phyloP scores from a whole-genome alignment of 2,797 vertebrate species.

The Epinephelus malabaricus region DNA sequence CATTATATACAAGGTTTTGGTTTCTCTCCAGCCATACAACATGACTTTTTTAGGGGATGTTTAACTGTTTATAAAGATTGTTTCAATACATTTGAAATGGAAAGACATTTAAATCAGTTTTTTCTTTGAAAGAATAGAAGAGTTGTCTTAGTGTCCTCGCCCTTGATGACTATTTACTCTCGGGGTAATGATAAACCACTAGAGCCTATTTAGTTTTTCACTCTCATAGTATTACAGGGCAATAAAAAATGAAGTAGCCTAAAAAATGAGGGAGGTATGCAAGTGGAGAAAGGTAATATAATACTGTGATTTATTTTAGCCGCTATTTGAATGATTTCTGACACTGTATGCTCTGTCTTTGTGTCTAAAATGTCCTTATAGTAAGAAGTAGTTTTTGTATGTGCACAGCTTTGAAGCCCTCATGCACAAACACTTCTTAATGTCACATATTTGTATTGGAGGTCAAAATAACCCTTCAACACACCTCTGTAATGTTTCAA shows the following conservation, averaged over 20 bases:
- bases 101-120: slow-evolving; percentile 3
- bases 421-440: neutral
- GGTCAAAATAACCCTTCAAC: neutral
- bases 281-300: neutral
- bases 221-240: slow-evolving; percentile 54
- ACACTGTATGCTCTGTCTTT: neutral
- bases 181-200: slow-evolving; percentile 77
- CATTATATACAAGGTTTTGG: neutral
- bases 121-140: slow-evolving; percentile 34
- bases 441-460: neutral
- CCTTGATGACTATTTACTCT: slow-evolving; percentile 63
- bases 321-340: neutral
- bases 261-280: slow-evolving; percentile 15
- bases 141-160: slow-evolving; percentile 53
- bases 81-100: slow-evolving; percentile 10
- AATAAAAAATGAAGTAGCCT: slow-evolving; percentile 50
- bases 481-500: neutral
- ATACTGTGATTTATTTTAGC: neutral
- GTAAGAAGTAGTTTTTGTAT: neutral
- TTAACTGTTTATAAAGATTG: neutral
- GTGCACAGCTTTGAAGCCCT: neutral
- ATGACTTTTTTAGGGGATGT: neutral
- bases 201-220: slow-evolving; percentile 59
- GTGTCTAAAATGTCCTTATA: neutral
- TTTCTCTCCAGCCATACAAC: neutral